Evolutionary conservation across 2,113 vertebrate genomes (phyloP).

Genomic region (Camelus bactrianus): DNA sequence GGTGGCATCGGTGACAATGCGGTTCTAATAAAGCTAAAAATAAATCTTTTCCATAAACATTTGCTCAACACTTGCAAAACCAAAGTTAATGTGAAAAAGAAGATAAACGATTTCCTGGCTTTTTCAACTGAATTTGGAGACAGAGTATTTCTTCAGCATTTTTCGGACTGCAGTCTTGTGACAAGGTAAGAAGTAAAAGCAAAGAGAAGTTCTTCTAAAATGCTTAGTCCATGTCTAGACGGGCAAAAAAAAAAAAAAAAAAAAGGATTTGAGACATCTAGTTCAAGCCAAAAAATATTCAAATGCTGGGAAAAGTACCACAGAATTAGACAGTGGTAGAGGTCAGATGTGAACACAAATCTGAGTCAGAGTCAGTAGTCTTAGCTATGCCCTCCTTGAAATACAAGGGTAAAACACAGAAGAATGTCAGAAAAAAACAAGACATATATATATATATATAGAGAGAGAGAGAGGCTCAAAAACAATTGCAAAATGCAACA

Average conservation of each 20-base stretch:
- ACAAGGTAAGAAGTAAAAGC: neutral
- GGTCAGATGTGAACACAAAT: neutral
- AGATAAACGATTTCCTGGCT: neutral
- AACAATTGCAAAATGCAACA: neutral
- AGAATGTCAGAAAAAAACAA: neutral
- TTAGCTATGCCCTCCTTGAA: neutral
- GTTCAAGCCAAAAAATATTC: neutral
- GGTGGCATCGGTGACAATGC: neutral
- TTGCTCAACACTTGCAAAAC: neutral
- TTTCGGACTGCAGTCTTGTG: neutral
- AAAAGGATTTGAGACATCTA: neutral
- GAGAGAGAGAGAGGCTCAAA: neutral
- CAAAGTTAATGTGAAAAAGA: neutral
- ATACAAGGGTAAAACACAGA: neutral
- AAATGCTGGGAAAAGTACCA: neutral
- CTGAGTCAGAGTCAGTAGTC: neutral
- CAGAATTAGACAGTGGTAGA: neutral
- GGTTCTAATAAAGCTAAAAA: neutral
- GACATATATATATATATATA: neutral
- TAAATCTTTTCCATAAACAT: neutral
- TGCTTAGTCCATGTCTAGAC: neutral
- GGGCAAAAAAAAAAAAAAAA: neutral
- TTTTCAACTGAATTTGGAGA: neutral
- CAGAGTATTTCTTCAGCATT: neutral
- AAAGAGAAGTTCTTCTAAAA: neutral